Evolutionary conservation across 2,113 vertebrate genomes (phyloP).

Genomic region (Microcebus murinus): DNA sequence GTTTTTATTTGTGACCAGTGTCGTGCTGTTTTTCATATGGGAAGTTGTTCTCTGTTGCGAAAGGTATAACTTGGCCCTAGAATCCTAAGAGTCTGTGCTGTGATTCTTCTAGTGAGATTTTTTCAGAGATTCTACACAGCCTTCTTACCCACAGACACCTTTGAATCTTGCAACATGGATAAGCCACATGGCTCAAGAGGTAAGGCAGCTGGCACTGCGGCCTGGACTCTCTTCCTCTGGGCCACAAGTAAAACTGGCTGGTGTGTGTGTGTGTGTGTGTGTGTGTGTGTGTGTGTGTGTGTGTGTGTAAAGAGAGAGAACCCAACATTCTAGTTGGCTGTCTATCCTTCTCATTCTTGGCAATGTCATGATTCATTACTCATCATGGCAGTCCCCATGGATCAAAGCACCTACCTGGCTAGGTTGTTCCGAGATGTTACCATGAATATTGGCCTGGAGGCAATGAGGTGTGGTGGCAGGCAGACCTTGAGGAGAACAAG

Average conservation of each 20-base stretch:
- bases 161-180: not conserved
- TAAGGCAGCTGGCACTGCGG: not conserved
- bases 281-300: not conserved
- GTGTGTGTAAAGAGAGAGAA: not conserved
- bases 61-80: not conserved
- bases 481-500: not conserved
- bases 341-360: not conserved
- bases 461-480: not conserved
- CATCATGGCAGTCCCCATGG: not conserved
- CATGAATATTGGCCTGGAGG: not conserved
- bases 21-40: slow-evolving; percentile 8
- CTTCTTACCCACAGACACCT: not conserved
- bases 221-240: not conserved
- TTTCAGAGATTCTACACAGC: not conserved
- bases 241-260: not conserved
- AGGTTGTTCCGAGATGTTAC: not conserved
- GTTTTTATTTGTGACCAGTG: not conserved
- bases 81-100: not conserved
- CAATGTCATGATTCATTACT: not conserved
- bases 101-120: slow-evolving; percentile 4
- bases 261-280: not conserved
- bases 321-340: not conserved
- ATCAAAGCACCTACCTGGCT: not conserved
- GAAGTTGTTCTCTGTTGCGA: not conserved
- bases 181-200: not conserved